Evolutionary conservation across 2,888 invertebrate genomes (phyloP), one percentile per base, ranked within the genome.

Genomic region (Caenorhabditis japonica): DNA sequence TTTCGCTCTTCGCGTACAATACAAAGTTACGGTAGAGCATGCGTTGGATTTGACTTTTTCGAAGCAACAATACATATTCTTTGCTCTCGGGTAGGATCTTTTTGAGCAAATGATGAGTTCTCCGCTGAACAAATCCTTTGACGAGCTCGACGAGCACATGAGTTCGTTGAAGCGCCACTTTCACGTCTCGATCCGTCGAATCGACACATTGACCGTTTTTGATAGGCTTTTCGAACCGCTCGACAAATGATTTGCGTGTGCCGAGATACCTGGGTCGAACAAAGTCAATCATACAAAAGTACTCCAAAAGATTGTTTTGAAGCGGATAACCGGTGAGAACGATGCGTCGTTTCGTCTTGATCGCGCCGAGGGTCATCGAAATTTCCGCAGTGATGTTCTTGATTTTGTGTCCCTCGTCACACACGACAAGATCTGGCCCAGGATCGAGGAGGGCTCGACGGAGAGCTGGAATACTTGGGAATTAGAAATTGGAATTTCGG

Each of bases 141-240:
- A 99, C 90, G 36, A 97, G 89, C 0, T 94, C 94, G 88, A 97
- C 96, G 52, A 99, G 89, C 0, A 99, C 97, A 88, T 99, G 97
- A 0, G 97, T 95, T 59, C 97, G 90, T 87, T 94, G 95, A 58
- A 95, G 90, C 95, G 99, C 97, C 12, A 97, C 90, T 82, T 94
- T 91, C 71, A 94, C 93, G 88, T 99, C 99, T 82, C 93, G 92
- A 30, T 41, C 13, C 0, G 97, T 97, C 17, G 95, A 95, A 89
- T 99, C 97, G 36, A 94, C 93, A 89, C 97, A 97, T 89, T 97
- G 97, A 0, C 97, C 99, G 88, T 97, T 97, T 89, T 94, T 95
- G 83, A 99, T 99, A 0, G 99, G 99, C 13, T 96, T 91, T 88
- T 97, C 97, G 88, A 99, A 99, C 95, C 97, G 97, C 88, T 97